phyloP scores from a whole-genome alignment of 2,888 invertebrate genomes.

The Drosophila anceps region DNA sequence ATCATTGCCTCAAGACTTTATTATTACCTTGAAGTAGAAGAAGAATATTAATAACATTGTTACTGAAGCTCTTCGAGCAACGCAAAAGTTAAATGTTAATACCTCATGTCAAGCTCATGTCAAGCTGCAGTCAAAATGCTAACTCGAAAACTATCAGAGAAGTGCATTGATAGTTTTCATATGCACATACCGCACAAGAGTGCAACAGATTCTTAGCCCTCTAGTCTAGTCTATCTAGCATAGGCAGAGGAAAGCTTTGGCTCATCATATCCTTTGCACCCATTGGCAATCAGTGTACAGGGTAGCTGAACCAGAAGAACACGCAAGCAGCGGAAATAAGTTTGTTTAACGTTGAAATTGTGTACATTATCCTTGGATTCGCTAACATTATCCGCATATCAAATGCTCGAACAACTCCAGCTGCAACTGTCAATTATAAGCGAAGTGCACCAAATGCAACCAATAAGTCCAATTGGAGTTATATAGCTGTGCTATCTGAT shows the following conservation, averaged over 20 bases:
- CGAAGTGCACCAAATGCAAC: conserved; percentile 1
- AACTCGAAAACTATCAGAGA: background rate
- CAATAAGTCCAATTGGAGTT: background rate
- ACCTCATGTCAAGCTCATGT: background rate
- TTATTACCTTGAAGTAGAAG: background rate
- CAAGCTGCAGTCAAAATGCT: background rate
- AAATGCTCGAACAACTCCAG: conserved; percentile 29
- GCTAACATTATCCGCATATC: conserved; percentile 43
- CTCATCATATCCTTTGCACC: background rate
- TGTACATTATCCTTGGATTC: conserved; percentile 55
- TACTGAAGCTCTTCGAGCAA: no score
- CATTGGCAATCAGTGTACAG: background rate
- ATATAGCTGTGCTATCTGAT: background rate
- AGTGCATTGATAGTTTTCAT: no score
- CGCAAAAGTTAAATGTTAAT: no score
- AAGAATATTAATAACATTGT: background rate
- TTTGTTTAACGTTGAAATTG: conserved; percentile 57
- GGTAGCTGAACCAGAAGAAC: conserved; percentile 7
- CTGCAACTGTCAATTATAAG: conserved; percentile 40
- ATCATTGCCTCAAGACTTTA: no score
- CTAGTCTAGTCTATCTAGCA: background rate
- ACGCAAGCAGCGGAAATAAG: conserved; percentile 55
- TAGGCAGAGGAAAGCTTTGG: background rate
- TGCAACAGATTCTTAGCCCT: background rate
- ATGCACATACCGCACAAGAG: background rate